phyloP scores from a whole-genome alignment of 2,888 invertebrate genomes.

The Cheilosia grossa region DNA sequence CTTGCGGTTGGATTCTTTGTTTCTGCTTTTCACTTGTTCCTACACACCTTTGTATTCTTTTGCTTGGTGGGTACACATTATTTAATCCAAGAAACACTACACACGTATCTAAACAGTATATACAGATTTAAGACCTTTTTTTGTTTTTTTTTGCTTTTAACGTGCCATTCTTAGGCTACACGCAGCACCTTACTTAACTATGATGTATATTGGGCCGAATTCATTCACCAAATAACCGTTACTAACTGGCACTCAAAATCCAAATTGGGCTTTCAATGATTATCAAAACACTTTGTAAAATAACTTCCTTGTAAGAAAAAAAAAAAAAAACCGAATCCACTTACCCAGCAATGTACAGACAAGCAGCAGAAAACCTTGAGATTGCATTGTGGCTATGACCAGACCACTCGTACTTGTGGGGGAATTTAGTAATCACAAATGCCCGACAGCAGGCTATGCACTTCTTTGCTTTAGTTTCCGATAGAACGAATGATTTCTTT shows the following conservation, averaged over 20 bases:
- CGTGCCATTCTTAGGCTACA: background rate
- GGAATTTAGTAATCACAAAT: constrained; percentile 21
- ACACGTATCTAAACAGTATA: background rate
- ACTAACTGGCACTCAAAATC: background rate
- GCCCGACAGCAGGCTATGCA: constrained; percentile 25
- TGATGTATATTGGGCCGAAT: background rate
- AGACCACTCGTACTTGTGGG: constrained; percentile 1
- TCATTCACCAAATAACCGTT: background rate
- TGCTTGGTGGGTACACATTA: background rate
- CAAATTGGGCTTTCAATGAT: background rate
- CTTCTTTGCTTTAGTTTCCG: constrained; percentile 32
- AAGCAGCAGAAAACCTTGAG: constrained; percentile 26
- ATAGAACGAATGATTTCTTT: constrained; percentile 29
- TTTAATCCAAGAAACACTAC: constrained; percentile 11
- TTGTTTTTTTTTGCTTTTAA: background rate
- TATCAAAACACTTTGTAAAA: background rate
- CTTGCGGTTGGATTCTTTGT: background rate
- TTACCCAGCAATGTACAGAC: constrained; percentile 45
- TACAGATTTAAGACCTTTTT: background rate
- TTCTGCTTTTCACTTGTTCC: background rate
- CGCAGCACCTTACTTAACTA: background rate
- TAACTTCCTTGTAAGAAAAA: constrained; percentile 12
- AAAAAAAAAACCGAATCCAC: constrained; percentile 6
- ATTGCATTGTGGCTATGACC: constrained; percentile 37
- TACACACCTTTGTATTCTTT: background rate